These are phyloP conservation scores for Phenacoccus solenopsis DNA, from an alignment of 1,140 invertebrate genomes.

Conservation along the genomic window DNA sequence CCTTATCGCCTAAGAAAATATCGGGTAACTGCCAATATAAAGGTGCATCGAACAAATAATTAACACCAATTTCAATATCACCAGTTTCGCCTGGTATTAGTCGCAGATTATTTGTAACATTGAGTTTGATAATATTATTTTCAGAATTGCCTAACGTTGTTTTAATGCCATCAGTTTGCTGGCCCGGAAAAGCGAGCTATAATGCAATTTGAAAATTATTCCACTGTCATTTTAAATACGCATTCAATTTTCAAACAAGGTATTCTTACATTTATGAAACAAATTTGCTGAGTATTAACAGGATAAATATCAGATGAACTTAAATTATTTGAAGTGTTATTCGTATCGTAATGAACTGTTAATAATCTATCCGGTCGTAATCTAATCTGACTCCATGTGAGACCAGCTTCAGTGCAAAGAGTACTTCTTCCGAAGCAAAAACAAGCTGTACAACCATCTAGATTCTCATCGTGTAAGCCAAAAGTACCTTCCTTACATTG, in stretches of 20 bases:
- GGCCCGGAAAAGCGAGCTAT: slow-evolving; percentile 38
- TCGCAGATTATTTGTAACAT: slow-evolving; percentile 44
- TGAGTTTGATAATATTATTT: slow-evolving; percentile 32
- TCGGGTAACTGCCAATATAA: slow-evolving; percentile 76
- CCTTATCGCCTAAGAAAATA: slow-evolving; percentile 74
- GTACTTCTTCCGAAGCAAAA: slow-evolving; percentile 77
- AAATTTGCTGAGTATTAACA: slow-evolving; percentile 36
- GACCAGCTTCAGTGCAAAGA: slow-evolving; percentile 59
- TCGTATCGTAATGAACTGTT: slow-evolving; percentile 37
- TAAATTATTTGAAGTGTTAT: slow-evolving; percentile 26
- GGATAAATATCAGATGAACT: slow-evolving; percentile 31
- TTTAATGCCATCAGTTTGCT: slow-evolving; percentile 26
- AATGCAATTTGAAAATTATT: slow-evolving; percentile 23
- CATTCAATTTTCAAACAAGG: neutral
- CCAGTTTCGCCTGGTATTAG: slow-evolving; percentile 52
- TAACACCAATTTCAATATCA: slow-evolving; percentile 52
- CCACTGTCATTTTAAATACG: too few relatives aligned
- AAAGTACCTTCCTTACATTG: slow-evolving; percentile 72
- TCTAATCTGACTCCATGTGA: slow-evolving; percentile 60
- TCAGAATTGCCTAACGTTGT: slow-evolving; percentile 21
- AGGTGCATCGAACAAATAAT: slow-evolving; percentile 52
- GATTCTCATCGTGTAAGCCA: slow-evolving; percentile 54
- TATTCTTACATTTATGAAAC: slow-evolving; percentile 37
- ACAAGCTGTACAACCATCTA: slow-evolving; percentile 65
- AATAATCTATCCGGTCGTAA: slow-evolving; percentile 43